Percentiles rank a stretch among this genome's conserved stretches.
phyloP scores from a whole-genome alignment of 2,797 vertebrate genomes.

The Acanthornis magna region DNA sequence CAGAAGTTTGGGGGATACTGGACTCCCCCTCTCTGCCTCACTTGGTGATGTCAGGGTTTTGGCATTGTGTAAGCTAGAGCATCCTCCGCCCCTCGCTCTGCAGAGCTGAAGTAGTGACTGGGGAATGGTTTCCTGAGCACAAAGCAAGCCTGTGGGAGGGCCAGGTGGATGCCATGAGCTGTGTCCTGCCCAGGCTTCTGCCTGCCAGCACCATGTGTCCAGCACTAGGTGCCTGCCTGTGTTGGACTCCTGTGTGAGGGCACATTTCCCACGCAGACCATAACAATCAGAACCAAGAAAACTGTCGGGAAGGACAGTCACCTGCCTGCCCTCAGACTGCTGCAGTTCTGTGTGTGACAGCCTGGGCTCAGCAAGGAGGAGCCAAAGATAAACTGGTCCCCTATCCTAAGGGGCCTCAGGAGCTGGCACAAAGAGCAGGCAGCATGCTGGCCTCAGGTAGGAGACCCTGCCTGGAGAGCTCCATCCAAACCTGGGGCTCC shows the following conservation, averaged over 20 bases:
- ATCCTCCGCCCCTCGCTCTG: accelerated
- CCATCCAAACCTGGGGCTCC: not conserved
- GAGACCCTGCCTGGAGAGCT: not conserved
- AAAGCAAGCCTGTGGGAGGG: not conserved
- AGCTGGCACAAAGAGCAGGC: not conserved
- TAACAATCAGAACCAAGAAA: not conserved
- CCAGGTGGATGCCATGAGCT: not conserved
- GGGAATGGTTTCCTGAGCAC: not conserved
- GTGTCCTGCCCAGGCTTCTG: not conserved
- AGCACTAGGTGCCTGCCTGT: not conserved
- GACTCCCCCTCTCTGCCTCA: not conserved
- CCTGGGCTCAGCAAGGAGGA: not conserved
- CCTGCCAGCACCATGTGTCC: accelerated
- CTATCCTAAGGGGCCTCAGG: not conserved
- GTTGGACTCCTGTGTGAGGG: not conserved
- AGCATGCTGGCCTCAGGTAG: not conserved
- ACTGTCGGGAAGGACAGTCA: not conserved
- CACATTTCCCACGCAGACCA: accelerated
- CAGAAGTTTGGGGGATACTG: not conserved
- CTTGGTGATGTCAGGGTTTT: not conserved
- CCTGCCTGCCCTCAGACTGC: not conserved
- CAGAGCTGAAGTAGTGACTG: not conserved
- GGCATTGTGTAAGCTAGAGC: not conserved
- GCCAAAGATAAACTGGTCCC: not conserved
- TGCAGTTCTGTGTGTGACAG: not conserved